Base-by-base conservation (phyloP, 2,888 invertebrate species). In the Phaonia tiefii region DNA sequence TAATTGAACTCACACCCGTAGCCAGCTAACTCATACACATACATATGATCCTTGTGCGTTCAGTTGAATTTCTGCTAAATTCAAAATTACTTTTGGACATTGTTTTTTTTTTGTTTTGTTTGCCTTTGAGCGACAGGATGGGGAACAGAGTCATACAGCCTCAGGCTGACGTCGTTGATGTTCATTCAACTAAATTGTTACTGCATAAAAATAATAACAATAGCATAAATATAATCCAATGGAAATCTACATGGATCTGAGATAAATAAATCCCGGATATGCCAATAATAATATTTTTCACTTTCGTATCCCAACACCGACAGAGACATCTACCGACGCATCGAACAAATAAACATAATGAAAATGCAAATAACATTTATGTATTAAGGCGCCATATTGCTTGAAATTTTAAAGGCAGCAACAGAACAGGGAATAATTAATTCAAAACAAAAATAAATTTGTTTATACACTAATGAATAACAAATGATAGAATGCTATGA, bases 201-300 rank as follows among this genome's bases (percentile, higher is more conserved):
- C n/a, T n/a, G 31, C 31, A 31, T 31, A 31, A 8, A 31, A 5
- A 31, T 31, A 8, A 31, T 31, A 5, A 31, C 8, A 31, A 31
- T 31, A 31, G 31, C 31, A 31, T 31, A 31, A 31, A 31, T 8
- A 31, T 8, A 31, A 3, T n/a, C n/a, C n/a, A n/a, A 51, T 8
- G 22, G 20, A 51, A 1, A 46, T 8, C 17, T 5, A 51, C 22
- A 22, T 46, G 54, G 2, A 22, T 8, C 10, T 54, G 22, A 25
- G 25, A 4, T 20, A 70, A 77, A 71, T 74, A 75, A 75, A 71
- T 71, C 37, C 79, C 79, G 79, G 79, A 79, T 79, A 66, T 79
- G 75, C 75, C 79, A 79, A 71, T 79, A 75, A 75, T 58, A 11
- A 1, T n/a, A n/a, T n/a, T n/a, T n/a, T n/a, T 5, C 22, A 5